Conservation (phyloP, 1,140 invertebrate species). For the Drosophila prosaltans region DNA sequence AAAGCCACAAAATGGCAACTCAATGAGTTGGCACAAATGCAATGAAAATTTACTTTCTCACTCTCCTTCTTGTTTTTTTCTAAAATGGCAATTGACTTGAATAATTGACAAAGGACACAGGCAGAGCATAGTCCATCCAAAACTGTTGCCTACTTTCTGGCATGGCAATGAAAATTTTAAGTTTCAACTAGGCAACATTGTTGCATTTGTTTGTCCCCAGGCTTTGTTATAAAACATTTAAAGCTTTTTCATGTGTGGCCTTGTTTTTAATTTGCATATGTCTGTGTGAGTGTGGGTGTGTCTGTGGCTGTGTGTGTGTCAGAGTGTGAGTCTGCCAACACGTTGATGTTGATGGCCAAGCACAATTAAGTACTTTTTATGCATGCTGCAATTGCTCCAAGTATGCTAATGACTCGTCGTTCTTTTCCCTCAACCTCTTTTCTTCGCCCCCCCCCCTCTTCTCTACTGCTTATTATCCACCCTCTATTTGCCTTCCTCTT, state of each 20-base stretch:
- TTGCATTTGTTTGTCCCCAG: conserved; percentile 36
- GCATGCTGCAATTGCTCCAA: conserved; percentile 72
- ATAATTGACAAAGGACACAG: conserved; percentile 40
- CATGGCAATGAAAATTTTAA: conserved; percentile 54
- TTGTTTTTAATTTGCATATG: conserved; percentile 11
- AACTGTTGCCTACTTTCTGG: conserved; percentile 34
- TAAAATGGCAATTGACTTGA: conserved; percentile 40
- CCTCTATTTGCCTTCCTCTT: not conserved
- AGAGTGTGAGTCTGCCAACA: conserved; percentile 39
- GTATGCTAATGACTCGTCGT: conserved; percentile 64
- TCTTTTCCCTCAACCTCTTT: too few species aligned
- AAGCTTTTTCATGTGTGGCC: conserved; percentile 32
- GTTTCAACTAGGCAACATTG: conserved; percentile 47
- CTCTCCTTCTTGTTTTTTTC: conserved; percentile 14
- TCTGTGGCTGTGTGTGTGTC: conserved; percentile 4
- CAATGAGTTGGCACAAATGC: conserved; percentile 50
- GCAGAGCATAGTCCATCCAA: conserved; percentile 18
- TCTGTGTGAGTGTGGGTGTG: conserved; percentile 17
- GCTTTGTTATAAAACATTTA: conserved; percentile 57
- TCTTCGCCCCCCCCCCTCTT: not conserved
- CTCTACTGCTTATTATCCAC: not conserved
- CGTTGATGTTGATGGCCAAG: conserved; percentile 72
- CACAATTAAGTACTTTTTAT: conserved; percentile 78
- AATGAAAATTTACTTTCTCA: conserved; percentile 23
- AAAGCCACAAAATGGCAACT: conserved; percentile 8